A percentile compares a stretch with the other conserved stretches of the same genome.
phyloP scores from a whole-genome alignment of 2,797 vertebrate genomes.

The Paratrypauchen microcephalus region DNA sequence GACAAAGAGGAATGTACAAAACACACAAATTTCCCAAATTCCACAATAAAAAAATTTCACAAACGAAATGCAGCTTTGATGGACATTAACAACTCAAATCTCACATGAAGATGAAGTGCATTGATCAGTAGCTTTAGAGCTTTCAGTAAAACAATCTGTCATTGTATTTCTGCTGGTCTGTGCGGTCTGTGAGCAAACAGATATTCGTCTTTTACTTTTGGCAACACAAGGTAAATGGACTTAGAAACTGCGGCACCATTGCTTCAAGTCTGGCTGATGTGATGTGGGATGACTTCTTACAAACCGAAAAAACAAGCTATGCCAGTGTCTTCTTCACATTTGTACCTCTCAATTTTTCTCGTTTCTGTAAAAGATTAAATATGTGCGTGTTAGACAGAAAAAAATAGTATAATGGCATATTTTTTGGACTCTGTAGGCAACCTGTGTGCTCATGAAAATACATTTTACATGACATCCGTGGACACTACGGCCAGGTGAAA shows the following conservation, averaged over 20 bases:
- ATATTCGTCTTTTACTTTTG: conserved; percentile 35
- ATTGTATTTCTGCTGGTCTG: conserved; percentile 25
- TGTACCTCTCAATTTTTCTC: conserved; percentile 68
- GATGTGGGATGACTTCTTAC: conserved; percentile 47
- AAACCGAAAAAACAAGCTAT: conserved; percentile 49
- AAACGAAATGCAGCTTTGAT: conserved; percentile 39
- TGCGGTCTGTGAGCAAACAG: conserved; percentile 26
- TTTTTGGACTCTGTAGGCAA: background rate
- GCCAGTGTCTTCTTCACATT: conserved; percentile 53
- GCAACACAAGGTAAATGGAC: conserved; percentile 40
- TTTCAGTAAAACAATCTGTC: conserved; percentile 40
- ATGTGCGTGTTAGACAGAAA: background rate
- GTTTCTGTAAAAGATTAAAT: conserved; percentile 55
- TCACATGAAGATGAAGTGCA: conserved; percentile 70
- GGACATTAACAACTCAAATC: conserved; percentile 52
- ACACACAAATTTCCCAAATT: conserved; percentile 24
- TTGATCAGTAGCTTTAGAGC: conserved; percentile 56
- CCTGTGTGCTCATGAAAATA: background rate
- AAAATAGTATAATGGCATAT: background rate
- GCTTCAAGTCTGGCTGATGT: conserved; percentile 45
- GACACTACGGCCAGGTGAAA: conserved; percentile 6
- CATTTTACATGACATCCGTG: background rate
- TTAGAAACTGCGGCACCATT: conserved; percentile 45
- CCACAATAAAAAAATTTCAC: conserved; percentile 38
- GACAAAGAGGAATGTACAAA: conserved; percentile 68